Conservation (phyloP, 2,888 invertebrate genomes). For the Synergus laeviventris region DNA sequence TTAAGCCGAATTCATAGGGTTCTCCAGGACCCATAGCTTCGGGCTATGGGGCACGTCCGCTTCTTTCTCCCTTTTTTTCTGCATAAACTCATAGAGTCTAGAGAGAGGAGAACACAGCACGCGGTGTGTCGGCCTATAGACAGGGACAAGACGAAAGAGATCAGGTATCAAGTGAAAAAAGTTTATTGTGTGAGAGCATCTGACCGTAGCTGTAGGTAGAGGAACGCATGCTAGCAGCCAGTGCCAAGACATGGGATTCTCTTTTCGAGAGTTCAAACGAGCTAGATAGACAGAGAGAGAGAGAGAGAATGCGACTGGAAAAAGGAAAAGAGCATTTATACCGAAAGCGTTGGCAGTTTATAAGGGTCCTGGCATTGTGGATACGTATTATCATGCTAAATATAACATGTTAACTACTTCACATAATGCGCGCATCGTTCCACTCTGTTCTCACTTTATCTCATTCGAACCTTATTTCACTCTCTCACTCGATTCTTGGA, state of each 20-base stretch:
- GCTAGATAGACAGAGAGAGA: constrained; percentile 39
- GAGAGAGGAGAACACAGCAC: constrained; percentile 43
- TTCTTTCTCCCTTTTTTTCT: constrained; percentile 44
- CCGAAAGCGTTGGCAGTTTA: constrained; percentile 73
- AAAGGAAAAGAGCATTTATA: constrained; percentile 59
- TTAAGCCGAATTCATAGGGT: constrained; percentile 75
- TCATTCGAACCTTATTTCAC: constrained; percentile 48
- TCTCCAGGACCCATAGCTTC: constrained; percentile 58
- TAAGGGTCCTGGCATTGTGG: constrained; percentile 74
- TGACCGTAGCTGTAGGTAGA: constrained; percentile 74
- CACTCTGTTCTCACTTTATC: constrained; percentile 42
- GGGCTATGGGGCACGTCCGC: constrained; percentile 50
- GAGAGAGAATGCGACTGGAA: constrained; percentile 14
- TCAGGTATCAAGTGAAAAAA: constrained; percentile 72
- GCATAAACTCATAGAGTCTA: constrained; percentile 48
- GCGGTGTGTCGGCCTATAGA: constrained; percentile 46
- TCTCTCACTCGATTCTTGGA: constrained; percentile 40
- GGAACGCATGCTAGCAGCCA: constrained; percentile 62
- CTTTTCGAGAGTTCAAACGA: constrained; percentile 42
- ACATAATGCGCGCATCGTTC: constrained; percentile 75
- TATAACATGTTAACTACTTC: constrained; percentile 82
- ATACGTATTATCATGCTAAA: constrained; percentile 76
- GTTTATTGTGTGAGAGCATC: constrained; percentile 74
- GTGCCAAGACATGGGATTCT: constrained; percentile 42
- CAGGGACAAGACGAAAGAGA: constrained; percentile 64